phyloP scores from a whole-genome alignment of 2,888 invertebrate genomes.

The Augiades crinisus region DNA sequence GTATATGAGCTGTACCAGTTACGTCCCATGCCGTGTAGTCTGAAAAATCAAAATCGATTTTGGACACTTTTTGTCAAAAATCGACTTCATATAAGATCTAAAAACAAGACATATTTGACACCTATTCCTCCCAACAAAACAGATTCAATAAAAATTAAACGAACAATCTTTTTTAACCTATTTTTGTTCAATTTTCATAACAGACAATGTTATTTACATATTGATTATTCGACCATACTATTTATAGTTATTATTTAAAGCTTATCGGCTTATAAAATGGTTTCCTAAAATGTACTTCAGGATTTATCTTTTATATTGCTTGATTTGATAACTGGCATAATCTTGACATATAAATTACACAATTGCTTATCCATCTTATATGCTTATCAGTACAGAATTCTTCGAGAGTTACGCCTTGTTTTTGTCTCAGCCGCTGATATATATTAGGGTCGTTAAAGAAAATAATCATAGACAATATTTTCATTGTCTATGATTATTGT shows the following conservation, averaged over 20 bases:
- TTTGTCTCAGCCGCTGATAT: neutral
- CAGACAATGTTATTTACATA: too few relatives aligned
- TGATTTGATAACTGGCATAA: neutral
- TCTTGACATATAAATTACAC: slow-evolving; percentile 1
- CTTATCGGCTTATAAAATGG: neutral
- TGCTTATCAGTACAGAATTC: neutral
- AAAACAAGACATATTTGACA: too few relatives aligned
- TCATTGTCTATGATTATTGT: too few relatives aligned
- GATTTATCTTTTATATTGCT: slow-evolving; percentile 5
- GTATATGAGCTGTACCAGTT: neutral
- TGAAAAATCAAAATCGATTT: too few relatives aligned
- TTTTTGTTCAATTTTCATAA: too few relatives aligned
- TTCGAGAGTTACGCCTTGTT: neutral
- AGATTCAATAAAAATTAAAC: too few relatives aligned
- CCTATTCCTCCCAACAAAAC: too few relatives aligned
- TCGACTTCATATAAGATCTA: too few relatives aligned
- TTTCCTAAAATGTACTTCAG: neutral
- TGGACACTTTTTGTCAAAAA: too few relatives aligned
- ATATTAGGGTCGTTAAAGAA: neutral
- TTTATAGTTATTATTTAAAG: neutral
- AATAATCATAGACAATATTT: too few relatives aligned
- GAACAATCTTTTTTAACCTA: too few relatives aligned
- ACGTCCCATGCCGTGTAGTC: neutral
- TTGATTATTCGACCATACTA: too few relatives aligned
- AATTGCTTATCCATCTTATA: slow-evolving; percentile 5